phyloP scores from a whole-genome alignment of 2,888 invertebrate species.

The Zhuqinia jingwanae region DNA sequence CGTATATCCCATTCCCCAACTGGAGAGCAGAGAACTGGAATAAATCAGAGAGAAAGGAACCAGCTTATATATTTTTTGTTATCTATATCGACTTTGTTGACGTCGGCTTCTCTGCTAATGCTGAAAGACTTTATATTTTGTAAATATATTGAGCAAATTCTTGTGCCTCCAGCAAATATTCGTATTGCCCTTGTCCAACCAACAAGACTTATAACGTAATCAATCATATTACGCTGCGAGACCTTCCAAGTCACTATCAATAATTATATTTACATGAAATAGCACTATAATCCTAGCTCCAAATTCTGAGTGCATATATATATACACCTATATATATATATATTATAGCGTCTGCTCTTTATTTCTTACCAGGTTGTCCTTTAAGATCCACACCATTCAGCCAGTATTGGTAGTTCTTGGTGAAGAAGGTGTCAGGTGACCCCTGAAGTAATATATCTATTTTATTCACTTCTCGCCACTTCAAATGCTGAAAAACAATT shows the following conservation, averaged over 20 bases:
- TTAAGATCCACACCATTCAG: conserved; percentile 41
- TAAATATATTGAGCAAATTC: conserved; percentile 14
- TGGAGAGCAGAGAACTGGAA: conserved; percentile 25
- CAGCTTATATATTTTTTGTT: not conserved
- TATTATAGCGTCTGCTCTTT: too few species aligned
- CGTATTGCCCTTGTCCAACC: not conserved
- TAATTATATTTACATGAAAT: too few species aligned
- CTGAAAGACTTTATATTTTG: not conserved
- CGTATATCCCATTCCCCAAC: conserved; percentile 60
- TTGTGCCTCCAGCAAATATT: conserved; percentile 10
- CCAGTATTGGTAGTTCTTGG: conserved; percentile 51
- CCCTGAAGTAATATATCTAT: conserved; percentile 38
- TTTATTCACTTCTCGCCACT: conserved; percentile 62
- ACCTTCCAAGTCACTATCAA: not conserved
- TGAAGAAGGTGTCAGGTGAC: conserved; percentile 46
- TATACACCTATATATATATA: too few species aligned
- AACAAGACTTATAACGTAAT: not conserved
- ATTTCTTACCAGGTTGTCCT: conserved; percentile 54
- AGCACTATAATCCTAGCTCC: too few species aligned
- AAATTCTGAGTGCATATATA: too few species aligned
- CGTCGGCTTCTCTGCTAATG: too few species aligned
- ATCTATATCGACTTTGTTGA: too few species aligned
- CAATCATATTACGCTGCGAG: not conserved
- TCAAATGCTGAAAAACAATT: conserved; percentile 38
- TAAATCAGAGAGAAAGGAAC: not conserved